Evolutionary conservation across 92 coral and sea anemone species (phyloP).

Genomic region (Zoanthus gigantus): DNA sequence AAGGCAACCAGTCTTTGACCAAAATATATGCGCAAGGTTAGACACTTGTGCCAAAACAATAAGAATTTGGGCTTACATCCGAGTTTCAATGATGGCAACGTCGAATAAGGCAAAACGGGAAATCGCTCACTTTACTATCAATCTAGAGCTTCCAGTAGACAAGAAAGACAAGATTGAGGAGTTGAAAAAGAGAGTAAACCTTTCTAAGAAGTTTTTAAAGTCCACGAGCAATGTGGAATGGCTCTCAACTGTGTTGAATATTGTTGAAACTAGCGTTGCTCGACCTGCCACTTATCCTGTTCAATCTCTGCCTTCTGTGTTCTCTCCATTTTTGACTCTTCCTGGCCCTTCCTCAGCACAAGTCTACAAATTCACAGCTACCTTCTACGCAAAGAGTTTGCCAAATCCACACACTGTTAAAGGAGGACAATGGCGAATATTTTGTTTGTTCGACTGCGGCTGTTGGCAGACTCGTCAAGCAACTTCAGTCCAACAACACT

Average conservation of each 20-base stretch:
- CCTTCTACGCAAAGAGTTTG: background rate
- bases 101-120: background rate
- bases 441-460: constrained; percentile 45
- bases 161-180: constrained; percentile 5
- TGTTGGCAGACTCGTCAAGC: constrained; percentile 32
- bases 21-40: constrained; percentile 10
- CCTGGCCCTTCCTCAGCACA: constrained; percentile 15
- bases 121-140: background rate
- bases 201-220: constrained; percentile 6
- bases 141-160: background rate
- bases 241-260: constrained; percentile 11
- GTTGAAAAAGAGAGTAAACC: background rate
- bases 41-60: background rate
- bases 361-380: constrained; percentile 14
- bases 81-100: background rate
- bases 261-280: constrained; percentile 17
- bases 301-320: constrained; percentile 17
- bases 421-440: constrained; percentile 51
- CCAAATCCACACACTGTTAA: constrained; percentile 38
- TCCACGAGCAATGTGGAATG: constrained; percentile 26
- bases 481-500: constrained; percentile 29
- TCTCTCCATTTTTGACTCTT: constrained; percentile 6
- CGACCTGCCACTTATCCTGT: constrained; percentile 2
- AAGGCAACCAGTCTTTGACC: background rate
- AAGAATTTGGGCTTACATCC: background rate